Conservation (phyloP, 92 coral and sea anemone genomes). For the Phenganax stokvisi region DNA sequence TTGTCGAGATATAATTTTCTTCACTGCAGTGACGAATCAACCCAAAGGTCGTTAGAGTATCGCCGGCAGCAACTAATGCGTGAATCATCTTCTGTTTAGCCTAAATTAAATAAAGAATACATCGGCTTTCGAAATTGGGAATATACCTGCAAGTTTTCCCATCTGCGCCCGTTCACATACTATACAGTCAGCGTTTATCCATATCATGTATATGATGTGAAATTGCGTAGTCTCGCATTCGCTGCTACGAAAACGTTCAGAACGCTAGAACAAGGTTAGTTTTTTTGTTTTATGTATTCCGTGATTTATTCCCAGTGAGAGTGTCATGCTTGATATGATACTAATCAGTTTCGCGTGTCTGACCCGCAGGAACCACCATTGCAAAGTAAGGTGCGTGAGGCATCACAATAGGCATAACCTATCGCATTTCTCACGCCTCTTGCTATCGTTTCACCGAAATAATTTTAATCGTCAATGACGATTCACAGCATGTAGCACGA, state of each 20-base stretch:
- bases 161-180: slow-evolving; percentile 1
- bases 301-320: not conserved
- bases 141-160: not conserved
- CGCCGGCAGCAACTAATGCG: too few species aligned
- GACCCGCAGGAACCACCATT: not conserved
- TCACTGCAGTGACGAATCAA: too few species aligned
- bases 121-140: not conserved
- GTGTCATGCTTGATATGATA: not conserved
- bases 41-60: too few species aligned
- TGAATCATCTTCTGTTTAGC: not conserved
- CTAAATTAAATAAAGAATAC: not conserved
- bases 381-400: too few species aligned
- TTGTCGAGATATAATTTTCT: too few species aligned
- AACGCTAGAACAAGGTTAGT: not conserved
- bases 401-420: too few species aligned
- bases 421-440: too few species aligned
- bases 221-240: not conserved
- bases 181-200: not conserved
- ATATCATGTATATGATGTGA: not conserved
- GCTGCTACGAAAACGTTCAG: slow-evolving; percentile 5
- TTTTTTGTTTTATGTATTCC: not conserved
- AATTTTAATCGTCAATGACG: too few species aligned
- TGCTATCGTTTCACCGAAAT: too few species aligned
- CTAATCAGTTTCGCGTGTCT: not conserved
- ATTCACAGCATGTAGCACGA: too few species aligned